Percentiles rank a stretch among this genome's conserved stretches.
Conservation (phyloP, 2,113 vertebrate genomes). For the Pachycephala philippinensis region DNA sequence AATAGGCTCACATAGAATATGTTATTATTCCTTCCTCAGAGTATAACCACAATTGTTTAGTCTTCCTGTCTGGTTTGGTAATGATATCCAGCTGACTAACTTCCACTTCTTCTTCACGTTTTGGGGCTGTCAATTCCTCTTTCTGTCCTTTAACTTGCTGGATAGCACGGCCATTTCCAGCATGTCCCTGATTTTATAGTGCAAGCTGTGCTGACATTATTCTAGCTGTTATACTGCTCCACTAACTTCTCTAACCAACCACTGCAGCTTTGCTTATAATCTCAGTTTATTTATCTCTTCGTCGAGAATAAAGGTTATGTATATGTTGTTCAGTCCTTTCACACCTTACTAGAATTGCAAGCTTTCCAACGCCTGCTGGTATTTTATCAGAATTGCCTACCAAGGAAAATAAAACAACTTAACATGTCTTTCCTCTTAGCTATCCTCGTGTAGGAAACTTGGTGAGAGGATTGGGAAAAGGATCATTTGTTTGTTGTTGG, state of each 20-base stretch:
- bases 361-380: neutral
- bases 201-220: neutral
- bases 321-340: neutral
- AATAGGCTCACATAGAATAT: neutral
- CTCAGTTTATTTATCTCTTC: neutral
- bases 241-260: neutral
- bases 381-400: neutral
- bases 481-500: neutral
- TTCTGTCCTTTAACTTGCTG: neutral
- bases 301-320: neutral
- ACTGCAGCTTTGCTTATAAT: neutral
- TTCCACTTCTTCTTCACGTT: neutral
- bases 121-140: neutral
- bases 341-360: neutral
- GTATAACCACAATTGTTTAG: neutral
- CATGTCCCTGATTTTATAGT: neutral
- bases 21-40: neutral
- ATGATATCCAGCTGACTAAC: neutral
- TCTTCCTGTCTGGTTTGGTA: neutral
- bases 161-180: neutral
- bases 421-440: neutral
- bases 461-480: neutral
- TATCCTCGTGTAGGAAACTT: neutral
- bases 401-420: neutral
- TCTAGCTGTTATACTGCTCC: neutral